Percentiles rank a stretch among this genome's conserved stretches.
phyloP scores from a whole-genome alignment of 2,797 vertebrate genomes.

The Pterois miles region DNA sequence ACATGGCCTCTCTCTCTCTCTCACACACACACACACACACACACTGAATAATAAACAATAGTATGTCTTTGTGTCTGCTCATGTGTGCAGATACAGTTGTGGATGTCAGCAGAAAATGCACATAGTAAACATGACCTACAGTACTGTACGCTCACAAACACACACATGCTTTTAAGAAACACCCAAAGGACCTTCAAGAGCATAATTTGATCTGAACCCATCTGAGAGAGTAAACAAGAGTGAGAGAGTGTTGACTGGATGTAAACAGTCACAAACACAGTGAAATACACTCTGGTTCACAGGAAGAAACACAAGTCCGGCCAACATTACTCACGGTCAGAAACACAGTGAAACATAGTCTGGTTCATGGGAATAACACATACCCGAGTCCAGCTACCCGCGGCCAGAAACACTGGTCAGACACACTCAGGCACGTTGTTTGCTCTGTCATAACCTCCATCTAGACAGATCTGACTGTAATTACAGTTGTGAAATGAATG shows the following conservation, averaged over 20 bases:
- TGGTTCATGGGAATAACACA: too few relatives aligned
- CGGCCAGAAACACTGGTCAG: too few relatives aligned
- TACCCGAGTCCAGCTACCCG: too few relatives aligned
- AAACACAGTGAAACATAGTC: too few relatives aligned
- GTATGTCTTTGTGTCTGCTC: conserved; percentile 28
- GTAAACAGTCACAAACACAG: too few relatives aligned
- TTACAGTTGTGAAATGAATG: too few relatives aligned
- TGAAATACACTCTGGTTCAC: too few relatives aligned
- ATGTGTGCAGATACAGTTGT: conserved; percentile 20
- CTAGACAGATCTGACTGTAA: too few relatives aligned
- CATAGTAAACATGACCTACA: background rate
- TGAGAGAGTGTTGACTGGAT: background rate
- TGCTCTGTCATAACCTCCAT: too few relatives aligned
- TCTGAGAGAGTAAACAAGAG: conserved; percentile 4
- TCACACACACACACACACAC: background rate
- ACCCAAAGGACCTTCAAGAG: conserved; percentile 21
- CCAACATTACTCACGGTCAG: too few relatives aligned
- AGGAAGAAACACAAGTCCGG: too few relatives aligned
- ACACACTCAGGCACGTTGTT: too few relatives aligned
- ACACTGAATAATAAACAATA: conserved; percentile 11
- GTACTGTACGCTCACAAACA: background rate
- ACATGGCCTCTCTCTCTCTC: background rate
- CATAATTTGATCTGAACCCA: conserved; percentile 24
- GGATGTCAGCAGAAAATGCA: conserved; percentile 32
- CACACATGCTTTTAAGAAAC: conserved; percentile 26